phyloP scores from a whole-genome alignment of 2,113 vertebrate genomes.

The Indri indri region DNA sequence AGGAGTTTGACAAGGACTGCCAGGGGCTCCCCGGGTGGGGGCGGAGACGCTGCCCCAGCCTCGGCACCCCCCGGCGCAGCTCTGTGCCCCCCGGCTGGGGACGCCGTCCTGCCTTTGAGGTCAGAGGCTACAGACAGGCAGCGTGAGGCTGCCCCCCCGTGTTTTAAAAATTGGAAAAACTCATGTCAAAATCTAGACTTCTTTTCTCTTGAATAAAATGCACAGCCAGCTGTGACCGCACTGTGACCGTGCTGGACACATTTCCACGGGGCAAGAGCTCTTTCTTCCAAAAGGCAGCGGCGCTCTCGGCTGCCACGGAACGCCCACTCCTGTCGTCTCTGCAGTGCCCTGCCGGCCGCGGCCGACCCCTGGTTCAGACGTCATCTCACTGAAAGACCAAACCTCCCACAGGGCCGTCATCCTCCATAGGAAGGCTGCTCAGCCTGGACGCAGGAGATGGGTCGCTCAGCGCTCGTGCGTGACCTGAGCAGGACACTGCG shows the following conservation, averaged over 20 bases:
- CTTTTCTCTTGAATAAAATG: background rate
- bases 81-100: fast-evolving
- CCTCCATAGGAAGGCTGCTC: fast-evolving
- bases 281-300: background rate
- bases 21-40: background rate
- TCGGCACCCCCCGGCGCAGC: background rate
- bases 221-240: too few relatives aligned
- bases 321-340: fast-evolving
- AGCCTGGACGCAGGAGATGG: background rate
- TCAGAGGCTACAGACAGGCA: background rate
- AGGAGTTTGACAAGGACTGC: fast-evolving
- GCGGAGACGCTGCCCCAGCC: fast-evolving
- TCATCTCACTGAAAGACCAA: background rate
- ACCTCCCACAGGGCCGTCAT: background rate
- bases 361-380: background rate
- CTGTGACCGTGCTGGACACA: background rate
- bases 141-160: fast-evolving
- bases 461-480: fast-evolving
- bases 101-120: background rate
- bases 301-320: fast-evolving
- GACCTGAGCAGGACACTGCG: too few relatives aligned
- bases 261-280: fast-evolving
- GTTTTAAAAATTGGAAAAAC: background rate
- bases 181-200: background rate
- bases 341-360: fast-evolving